Evolutionary conservation across 2,888 invertebrate genomes (phyloP), one percentile per base, ranked within the genome.

Genomic region (Erebia ligea): DNA sequence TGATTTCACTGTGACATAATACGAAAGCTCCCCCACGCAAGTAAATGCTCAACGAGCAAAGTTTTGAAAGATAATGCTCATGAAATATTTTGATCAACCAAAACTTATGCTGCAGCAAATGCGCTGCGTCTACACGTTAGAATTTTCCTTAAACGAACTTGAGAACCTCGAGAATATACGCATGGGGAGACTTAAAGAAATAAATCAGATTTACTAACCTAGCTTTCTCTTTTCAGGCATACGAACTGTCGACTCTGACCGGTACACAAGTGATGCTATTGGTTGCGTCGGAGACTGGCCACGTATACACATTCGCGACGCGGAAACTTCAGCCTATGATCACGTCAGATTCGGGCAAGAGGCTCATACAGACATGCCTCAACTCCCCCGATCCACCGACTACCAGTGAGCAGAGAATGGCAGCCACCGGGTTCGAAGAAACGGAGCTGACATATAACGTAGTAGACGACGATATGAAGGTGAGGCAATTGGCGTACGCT

Each of bases 201-300:
- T 42, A n/a, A n/a, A 61, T 65, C 19, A 19, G 59, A 66, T 21
- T 69, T 19, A 68, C 42, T 68, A 63, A 68, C n/a, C 8, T 42
- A 3, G 54, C 42, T 70, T 66, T 85, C 73, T 77, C 80, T 88
- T 87, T 48, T 11, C 95, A 99, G 99, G 99, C 99, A 71, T 99
- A 99, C 94, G 99, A 99, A 94, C 94, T 99, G 84, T 99, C 99
- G 74, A 99, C 99, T 79, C 92, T 99, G 89, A 99, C 99, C 77
- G 99, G 99, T 68, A 99, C 99, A 50, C 99, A 99, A 94, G 99
- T 99, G 90, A 99, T 99, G 99, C 95, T 99, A 82, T 95, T 99
- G 86, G 99, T 99, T 78, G 99, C 99, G 74, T 99, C 98, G 77
- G 99, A 99, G 92, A 99, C 99, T 21, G 99, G 99, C 68, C 99